These are phyloP conservation scores for Drosophila affinis DNA, from an alignment of 2,888 invertebrate genomes.

Conservation along the genomic window DNA sequence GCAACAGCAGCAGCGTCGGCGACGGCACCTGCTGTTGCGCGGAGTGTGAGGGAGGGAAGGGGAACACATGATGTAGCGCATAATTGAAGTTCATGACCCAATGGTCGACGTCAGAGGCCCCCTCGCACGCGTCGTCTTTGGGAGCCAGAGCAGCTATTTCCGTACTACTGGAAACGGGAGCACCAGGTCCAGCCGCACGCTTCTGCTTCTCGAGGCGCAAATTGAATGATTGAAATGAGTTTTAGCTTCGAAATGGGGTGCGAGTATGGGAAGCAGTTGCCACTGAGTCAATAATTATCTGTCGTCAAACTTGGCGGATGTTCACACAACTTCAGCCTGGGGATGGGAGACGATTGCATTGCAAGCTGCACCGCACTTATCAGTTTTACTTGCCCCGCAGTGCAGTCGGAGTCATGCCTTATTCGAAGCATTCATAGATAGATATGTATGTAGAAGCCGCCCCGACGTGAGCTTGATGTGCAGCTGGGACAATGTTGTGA, in stretches of 20 bases:
- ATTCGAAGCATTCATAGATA: background rate
- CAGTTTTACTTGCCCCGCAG: constrained; percentile 9
- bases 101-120: constrained; percentile 50
- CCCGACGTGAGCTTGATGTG: constrained; percentile 29
- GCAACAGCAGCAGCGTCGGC: background rate
- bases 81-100: constrained; percentile 77
- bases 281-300: constrained; percentile 59
- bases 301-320: constrained; percentile 64
- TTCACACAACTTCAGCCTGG: constrained; percentile 23
- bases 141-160: constrained; percentile 15
- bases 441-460: constrained; percentile 11
- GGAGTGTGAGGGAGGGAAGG: background rate
- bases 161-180: constrained; percentile 7
- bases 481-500: constrained; percentile 57
- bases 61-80: constrained; percentile 34
- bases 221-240: constrained; percentile 50
- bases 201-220: constrained; percentile 32
- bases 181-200: constrained; percentile 16
- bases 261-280: constrained; percentile 10
- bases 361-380: constrained; percentile 14
- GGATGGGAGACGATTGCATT: constrained; percentile 9
- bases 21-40: constrained; percentile 44
- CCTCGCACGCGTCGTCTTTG: constrained; percentile 39
- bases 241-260: constrained; percentile 5
- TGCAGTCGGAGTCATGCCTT: constrained; percentile 20